These are phyloP conservation scores for Bembecia ichneumoniformis DNA, from an alignment of 2,888 invertebrate species.

Conservation along the genomic window DNA sequence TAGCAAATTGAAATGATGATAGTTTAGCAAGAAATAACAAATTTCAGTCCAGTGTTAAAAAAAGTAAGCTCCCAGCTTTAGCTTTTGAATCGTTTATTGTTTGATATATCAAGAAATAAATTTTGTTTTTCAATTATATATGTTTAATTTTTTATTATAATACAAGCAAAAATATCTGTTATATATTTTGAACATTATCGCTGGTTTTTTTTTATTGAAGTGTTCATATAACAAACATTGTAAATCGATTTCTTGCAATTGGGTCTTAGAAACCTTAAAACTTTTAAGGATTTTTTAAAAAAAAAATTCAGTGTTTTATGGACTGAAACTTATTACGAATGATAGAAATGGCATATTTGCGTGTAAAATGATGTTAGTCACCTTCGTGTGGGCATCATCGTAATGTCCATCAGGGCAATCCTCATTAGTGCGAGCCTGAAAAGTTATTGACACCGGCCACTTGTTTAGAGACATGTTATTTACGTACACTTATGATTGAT, in stretches of 20 bases:
- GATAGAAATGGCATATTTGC: neutral
- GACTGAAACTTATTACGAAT: neutral
- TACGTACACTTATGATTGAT: constrained; percentile 26
- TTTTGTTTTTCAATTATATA: too few relatives aligned
- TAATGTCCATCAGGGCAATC: constrained; percentile 59
- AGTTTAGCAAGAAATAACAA: constrained; percentile 1
- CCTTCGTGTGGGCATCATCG: constrained; percentile 66
- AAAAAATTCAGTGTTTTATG: neutral
- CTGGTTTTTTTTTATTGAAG: too few relatives aligned
- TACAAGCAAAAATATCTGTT: too few relatives aligned
- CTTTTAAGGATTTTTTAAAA: neutral
- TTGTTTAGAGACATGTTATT: constrained; percentile 53
- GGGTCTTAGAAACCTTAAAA: neutral
- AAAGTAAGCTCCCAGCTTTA: constrained; percentile 7
- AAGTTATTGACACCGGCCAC: constrained; percentile 44
- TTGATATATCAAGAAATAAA: too few relatives aligned
- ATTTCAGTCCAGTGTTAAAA: constrained; percentile 14
- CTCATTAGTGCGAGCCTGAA: constrained; percentile 60
- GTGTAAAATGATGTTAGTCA: constrained; percentile 33
- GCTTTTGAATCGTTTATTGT: too few relatives aligned
- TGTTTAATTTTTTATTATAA: too few relatives aligned
- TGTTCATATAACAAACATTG: constrained; percentile 1
- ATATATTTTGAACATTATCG: too few relatives aligned
- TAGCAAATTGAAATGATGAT: neutral
- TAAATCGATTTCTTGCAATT: too few relatives aligned